Evolutionary conservation across 1,140 invertebrate species (phyloP).

Genomic region (Sweltsa coloradensis): DNA sequence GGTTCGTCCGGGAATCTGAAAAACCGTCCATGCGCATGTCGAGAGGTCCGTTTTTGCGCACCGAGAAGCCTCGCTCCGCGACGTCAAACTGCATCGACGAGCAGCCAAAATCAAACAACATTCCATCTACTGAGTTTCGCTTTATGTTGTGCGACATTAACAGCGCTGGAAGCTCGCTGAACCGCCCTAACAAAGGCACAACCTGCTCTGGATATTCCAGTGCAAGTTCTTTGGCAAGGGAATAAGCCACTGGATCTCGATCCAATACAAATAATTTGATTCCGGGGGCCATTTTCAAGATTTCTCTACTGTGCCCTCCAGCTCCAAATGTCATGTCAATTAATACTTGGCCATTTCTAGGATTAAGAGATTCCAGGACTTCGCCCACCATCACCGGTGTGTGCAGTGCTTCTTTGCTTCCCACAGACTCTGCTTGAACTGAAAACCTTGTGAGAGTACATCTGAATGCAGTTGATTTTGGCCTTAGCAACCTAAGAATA

Average conservation of each 20-base stretch:
- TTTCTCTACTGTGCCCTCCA: constrained; percentile 67
- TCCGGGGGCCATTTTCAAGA: constrained; percentile 40
- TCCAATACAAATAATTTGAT: constrained; percentile 69
- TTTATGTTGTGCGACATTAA: constrained; percentile 43
- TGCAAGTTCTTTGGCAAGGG: constrained; percentile 48
- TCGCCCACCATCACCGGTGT: constrained; percentile 58
- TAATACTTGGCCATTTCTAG: constrained; percentile 42
- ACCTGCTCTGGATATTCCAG: constrained; percentile 54
- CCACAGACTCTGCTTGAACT: no score
- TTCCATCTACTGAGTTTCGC: constrained; percentile 63
- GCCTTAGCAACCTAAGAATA: no score
- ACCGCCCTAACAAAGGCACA: constrained; percentile 67
- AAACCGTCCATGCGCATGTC: constrained; percentile 93
- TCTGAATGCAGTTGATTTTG: no score
- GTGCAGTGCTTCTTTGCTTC: constrained; percentile 32
- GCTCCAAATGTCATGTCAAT: constrained; percentile 91
- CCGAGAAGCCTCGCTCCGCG: constrained; percentile 68
- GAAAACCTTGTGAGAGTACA: no score
- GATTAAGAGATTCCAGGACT: constrained; percentile 52
- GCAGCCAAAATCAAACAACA: constrained; percentile 89
- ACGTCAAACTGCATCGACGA: constrained; percentile 91
- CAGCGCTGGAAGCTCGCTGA: constrained; percentile 70
- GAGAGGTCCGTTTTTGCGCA: constrained; percentile 71
- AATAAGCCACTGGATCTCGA: constrained; percentile 68
- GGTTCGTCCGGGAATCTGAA: constrained; percentile 51